Percentiles rank a stretch among this genome's conserved stretches.
Evolutionary conservation across 2,113 vertebrate genomes (phyloP).

Genomic region (Trogon melanurus): DNA sequence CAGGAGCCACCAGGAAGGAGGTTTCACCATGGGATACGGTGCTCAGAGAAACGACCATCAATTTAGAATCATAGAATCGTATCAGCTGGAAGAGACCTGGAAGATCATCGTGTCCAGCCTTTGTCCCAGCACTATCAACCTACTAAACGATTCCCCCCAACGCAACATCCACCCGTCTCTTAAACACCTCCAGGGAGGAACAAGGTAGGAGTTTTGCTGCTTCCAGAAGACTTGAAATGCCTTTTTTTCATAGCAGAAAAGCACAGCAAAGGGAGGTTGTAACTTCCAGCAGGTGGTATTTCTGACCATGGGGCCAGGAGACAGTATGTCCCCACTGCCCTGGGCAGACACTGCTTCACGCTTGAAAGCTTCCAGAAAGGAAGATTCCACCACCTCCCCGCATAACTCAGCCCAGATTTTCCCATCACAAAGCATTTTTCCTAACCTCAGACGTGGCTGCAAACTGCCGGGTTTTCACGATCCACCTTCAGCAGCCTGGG

Average conservation of each 20-base stretch:
- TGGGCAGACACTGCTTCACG: not conserved
- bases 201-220: not conserved
- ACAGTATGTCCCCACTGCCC: not conserved
- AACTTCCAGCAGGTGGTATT: not conserved
- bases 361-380: not conserved
- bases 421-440: not conserved
- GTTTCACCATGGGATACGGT: not conserved
- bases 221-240: not conserved
- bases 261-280: not conserved
- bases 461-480: not conserved
- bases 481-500: not conserved
- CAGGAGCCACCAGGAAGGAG: not conserved
- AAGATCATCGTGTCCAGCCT: too few relatives aligned
- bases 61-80: too few relatives aligned
- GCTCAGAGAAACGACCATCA: fast-evolving
- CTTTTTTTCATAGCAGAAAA: not conserved
- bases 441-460: not conserved
- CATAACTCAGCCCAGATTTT: not conserved
- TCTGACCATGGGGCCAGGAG: not conserved
- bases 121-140: too few relatives aligned
- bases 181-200: too few relatives aligned
- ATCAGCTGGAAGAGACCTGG: too few relatives aligned
- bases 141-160: too few relatives aligned
- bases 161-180: too few relatives aligned
- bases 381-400: not conserved